Conservation (phyloP, 2,797 vertebrate genomes). For the Aselliscus stoliczkanus region DNA sequence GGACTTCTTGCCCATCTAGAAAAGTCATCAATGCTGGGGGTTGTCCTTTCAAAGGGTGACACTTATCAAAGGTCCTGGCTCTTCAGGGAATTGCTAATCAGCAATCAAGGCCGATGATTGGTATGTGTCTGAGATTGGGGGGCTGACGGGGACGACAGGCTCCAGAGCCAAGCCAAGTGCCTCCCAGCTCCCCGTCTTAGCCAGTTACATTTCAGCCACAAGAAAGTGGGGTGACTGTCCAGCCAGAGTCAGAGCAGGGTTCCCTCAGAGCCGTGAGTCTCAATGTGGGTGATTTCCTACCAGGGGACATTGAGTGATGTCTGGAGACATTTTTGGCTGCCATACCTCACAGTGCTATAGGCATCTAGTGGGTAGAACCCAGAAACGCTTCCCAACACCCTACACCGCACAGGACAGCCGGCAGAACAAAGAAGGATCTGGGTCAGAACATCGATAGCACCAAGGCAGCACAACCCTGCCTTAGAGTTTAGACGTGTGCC, state of each 20-base stretch:
- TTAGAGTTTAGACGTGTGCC: fast-evolving
- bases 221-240: neutral
- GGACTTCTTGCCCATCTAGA: neutral
- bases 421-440: neutral
- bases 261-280: neutral
- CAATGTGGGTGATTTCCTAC: neutral
- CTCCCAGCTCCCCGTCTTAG: neutral
- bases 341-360: neutral
- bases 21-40: fast-evolving
- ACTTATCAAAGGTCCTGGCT: slow-evolving; percentile 12
- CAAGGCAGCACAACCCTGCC: neutral
- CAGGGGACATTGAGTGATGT: neutral
- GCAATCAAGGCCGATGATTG: neutral
- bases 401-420: neutral
- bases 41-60: neutral
- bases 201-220: neutral
- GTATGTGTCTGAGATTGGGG: neutral
- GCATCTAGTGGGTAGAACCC: neutral
- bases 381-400: neutral
- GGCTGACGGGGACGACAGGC: neutral
- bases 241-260: neutral
- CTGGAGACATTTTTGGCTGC: neutral
- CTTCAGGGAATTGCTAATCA: neutral
- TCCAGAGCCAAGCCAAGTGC: neutral
- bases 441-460: neutral